phyloP scores from a whole-genome alignment of 1,140 invertebrate species.

The Rhizoglyphus robini region DNA sequence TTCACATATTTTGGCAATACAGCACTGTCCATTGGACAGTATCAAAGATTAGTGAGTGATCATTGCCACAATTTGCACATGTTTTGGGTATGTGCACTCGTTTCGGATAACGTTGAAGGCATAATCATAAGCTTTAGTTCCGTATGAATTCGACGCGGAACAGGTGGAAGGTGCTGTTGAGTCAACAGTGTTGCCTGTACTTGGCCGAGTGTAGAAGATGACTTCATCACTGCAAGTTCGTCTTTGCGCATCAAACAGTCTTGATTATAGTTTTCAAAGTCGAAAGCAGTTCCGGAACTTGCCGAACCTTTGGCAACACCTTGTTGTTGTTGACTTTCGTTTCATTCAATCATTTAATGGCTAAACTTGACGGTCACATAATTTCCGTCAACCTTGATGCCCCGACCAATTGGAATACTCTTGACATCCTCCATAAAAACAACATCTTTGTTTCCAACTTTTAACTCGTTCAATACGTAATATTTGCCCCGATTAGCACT shows the following conservation, averaged over 20 bases:
- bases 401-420: constrained; percentile 65
- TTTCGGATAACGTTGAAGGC: constrained; percentile 77
- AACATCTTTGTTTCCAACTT: constrained; percentile 78
- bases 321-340: neutral
- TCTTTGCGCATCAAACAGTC: constrained; percentile 88
- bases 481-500: constrained; percentile 33
- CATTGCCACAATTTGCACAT: constrained; percentile 62
- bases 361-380: constrained; percentile 82
- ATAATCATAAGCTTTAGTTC: constrained; percentile 73
- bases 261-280: constrained; percentile 46
- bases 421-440: constrained; percentile 95
- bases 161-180: constrained; percentile 31
- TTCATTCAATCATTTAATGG: neutral
- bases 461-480: constrained; percentile 47
- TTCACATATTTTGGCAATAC: constrained; percentile 54
- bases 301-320: neutral
- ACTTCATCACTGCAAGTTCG: constrained; percentile 71
- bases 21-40: constrained; percentile 79
- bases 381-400: constrained; percentile 68
- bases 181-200: constrained; percentile 55
- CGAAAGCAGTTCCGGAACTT: constrained; percentile 22
- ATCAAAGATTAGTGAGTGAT: constrained; percentile 57
- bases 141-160: neutral
- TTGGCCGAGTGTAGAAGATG: constrained; percentile 55
- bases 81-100: constrained; percentile 53